phyloP scores from a whole-genome alignment of 2,797 vertebrate genomes.

The Tarsius wallacei region DNA sequence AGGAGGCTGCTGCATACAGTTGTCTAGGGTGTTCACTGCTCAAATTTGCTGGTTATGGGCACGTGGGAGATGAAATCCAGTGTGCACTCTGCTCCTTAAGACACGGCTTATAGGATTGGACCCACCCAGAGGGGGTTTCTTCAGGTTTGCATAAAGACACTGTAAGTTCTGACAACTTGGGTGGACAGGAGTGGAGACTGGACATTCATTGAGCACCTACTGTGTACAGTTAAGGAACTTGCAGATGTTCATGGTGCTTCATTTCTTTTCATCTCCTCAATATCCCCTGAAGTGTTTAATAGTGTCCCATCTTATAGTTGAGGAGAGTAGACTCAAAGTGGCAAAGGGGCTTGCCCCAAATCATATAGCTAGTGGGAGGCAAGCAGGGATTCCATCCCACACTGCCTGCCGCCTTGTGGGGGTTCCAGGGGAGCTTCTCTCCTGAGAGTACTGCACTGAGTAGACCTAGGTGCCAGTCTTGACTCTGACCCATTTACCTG shows the following conservation, averaged over 20 bases:
- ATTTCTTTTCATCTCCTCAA: not conserved
- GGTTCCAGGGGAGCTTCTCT: not conserved
- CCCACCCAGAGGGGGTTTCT: not conserved
- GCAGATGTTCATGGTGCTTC: rapidly evolving
- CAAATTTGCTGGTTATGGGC: not conserved
- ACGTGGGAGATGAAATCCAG: not conserved
- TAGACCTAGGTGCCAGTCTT: not conserved
- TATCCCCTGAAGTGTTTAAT: not conserved
- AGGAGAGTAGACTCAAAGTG: not conserved
- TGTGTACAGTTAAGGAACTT: not conserved
- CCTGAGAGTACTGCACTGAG: not conserved
- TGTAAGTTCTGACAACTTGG: not conserved
- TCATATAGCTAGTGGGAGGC: not conserved
- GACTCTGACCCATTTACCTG: not conserved
- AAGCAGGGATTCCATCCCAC: not conserved
- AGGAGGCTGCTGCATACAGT: not conserved
- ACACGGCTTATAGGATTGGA: not conserved
- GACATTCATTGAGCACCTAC: not conserved
- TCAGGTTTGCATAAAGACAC: not conserved
- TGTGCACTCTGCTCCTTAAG: not conserved
- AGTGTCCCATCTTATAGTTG: not conserved
- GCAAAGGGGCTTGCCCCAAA: not conserved
- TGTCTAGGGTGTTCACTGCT: not conserved
- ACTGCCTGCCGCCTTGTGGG: not conserved
- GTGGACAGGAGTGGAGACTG: not conserved